These are phyloP conservation scores for Pachypanchax playfairii DNA, from an alignment of 2,113 vertebrate species.

Conservation along the genomic window DNA sequence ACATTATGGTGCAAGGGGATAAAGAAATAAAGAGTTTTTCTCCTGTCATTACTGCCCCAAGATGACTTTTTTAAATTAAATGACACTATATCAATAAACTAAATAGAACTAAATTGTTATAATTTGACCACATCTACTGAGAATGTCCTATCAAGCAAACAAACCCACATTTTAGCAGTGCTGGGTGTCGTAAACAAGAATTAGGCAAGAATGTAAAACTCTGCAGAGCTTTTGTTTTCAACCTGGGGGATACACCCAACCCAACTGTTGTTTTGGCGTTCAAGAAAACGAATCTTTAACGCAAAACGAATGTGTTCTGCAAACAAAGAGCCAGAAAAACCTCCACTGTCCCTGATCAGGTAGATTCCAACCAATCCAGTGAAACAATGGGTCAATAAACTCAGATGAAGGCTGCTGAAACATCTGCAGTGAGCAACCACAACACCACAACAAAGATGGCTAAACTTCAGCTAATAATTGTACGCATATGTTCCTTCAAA, in stretches of 20 bases:
- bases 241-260: neutral
- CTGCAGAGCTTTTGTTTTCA: neutral
- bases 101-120: too few relatives aligned
- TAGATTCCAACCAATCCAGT: too few relatives aligned
- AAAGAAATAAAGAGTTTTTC: too few relatives aligned
- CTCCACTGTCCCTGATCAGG: neutral
- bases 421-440: slow-evolving; percentile 37
- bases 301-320: neutral
- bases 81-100: too few relatives aligned
- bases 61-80: too few relatives aligned
- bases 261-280: neutral
- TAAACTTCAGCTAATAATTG: slow-evolving; percentile 49
- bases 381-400: slow-evolving; percentile 13
- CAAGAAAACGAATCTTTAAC: neutral
- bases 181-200: neutral
- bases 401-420: slow-evolving; percentile 20
- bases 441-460: slow-evolving; percentile 19
- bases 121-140: neutral
- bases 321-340: neutral
- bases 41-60: too few relatives aligned
- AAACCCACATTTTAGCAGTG: neutral
- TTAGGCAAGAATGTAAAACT: neutral
- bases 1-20: too few relatives aligned
- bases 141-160: neutral
- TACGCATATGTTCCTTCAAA: slow-evolving; percentile 55